Evolutionary conservation across 2,888 invertebrate genomes (phyloP).

Genomic region (Parasteatoda lunata): DNA sequence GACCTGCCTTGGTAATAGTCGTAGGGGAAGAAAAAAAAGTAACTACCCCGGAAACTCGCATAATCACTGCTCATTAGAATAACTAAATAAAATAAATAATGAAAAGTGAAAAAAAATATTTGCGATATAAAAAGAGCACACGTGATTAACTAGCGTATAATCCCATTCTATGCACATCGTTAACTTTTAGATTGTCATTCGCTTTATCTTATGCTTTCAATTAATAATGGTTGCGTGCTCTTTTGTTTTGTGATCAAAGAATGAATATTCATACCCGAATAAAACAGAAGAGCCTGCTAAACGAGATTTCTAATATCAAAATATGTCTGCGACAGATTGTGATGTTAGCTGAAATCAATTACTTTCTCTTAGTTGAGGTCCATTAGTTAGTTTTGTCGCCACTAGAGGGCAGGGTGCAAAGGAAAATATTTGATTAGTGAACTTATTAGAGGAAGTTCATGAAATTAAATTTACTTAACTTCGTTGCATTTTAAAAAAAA

Average conservation of each 20-base stretch:
- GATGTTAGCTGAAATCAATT: neutral
- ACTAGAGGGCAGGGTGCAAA: neutral
- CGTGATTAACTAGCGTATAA: conserved; percentile 48
- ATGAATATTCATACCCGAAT: neutral
- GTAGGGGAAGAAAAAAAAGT: conserved; percentile 11
- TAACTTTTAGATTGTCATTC: conserved; percentile 46
- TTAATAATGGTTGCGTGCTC: conserved; percentile 3
- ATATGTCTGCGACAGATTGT: neutral
- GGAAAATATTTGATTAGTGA: neutral
- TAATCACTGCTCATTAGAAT: conserved; percentile 63
- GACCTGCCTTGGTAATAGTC: neutral
- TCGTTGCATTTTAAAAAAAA: too few relatives aligned
- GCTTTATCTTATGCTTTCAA: conserved; percentile 3
- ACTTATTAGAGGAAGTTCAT: too few relatives aligned
- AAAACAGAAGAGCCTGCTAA: neutral
- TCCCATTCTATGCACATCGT: conserved; percentile 48
- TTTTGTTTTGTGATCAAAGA: neutral
- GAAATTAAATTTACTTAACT: too few relatives aligned
- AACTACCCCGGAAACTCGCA: conserved; percentile 29
- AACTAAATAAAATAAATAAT: conserved; percentile 51
- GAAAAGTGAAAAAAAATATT: conserved; percentile 9
- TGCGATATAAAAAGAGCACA: conserved; percentile 13
- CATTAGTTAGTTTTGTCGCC: neutral
- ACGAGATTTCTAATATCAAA: conserved; percentile 4
- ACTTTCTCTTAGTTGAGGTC: neutral